A percentile compares a stretch with the other conserved stretches of the same genome.
Evolutionary conservation across 1,140 invertebrate species (phyloP).

Genomic region (Philopotamus ludificatus): DNA sequence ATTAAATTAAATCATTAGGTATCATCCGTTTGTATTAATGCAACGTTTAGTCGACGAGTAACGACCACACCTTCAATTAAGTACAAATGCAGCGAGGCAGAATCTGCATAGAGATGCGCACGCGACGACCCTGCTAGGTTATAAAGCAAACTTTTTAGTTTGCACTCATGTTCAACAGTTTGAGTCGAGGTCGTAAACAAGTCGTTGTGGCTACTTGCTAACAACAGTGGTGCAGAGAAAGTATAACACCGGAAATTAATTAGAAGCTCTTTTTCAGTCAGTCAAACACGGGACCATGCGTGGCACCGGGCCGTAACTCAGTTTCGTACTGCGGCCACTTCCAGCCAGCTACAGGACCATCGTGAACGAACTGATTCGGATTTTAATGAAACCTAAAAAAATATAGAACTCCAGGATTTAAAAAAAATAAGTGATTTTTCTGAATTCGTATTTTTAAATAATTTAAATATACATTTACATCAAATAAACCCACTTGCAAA

Average conservation of each 20-base stretch:
- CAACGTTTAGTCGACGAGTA: no score
- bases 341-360: neutral
- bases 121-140: neutral
- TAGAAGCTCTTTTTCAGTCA: slow-evolving; percentile 24
- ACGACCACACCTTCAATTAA: no score
- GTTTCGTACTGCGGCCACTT: slow-evolving; percentile 10
- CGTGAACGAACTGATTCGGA: neutral
- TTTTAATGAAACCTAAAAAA: no score
- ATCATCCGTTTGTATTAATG: no score
- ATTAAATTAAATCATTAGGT: no score
- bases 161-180: slow-evolving; percentile 23
- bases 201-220: slow-evolving; percentile 20
- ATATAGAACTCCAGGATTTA: no score
- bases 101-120: no score
- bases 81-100: no score
- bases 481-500: no score
- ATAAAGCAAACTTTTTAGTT: slow-evolving; percentile 3
- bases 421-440: no score
- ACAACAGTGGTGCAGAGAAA: slow-evolving; percentile 20
- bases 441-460: no score
- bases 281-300: slow-evolving; percentile 9
- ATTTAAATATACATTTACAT: no score
- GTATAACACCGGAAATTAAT: slow-evolving; percentile 31
- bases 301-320: slow-evolving; percentile 18
- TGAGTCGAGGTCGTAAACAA: slow-evolving; percentile 29